Base-by-base conservation (phyloP, 2,113 vertebrate genomes). In the Chaetura pelagica region DNA sequence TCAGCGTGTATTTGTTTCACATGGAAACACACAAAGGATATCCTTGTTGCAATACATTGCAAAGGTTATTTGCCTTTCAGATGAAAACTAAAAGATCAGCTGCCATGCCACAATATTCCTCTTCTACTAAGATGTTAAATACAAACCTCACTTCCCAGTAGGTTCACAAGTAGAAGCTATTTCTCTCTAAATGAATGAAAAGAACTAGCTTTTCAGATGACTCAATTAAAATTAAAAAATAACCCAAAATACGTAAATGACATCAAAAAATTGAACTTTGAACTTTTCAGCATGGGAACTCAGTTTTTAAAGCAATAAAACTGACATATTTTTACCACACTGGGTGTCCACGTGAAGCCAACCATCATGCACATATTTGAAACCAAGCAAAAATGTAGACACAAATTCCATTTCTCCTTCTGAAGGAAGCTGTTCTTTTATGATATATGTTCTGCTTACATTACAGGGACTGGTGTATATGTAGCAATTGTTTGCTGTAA, bases 351-450 rank as follows among this genome's bases (percentile, higher is more conserved):
- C 1, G 0, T 67, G 34, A 78, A 87, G 63, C 6, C 19, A 59
- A 15, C 30, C 49, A 7, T 57, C 46, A 30, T 8, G 9, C 0
- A 1, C 17, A 51, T 34, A 8, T 13, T 40, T 3, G 2, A 7
- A 4, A 10, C 38, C 3, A 9, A 26, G 15, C 6, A 30, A 12
- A 9, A 29, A 24, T 3, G 35, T 1, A 23, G 4, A 52, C 22
- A 73, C 5, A 42, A 86, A 73, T 66, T 73, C 38, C 0, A 4
- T 55, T 84, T 81, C 30, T 34, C 9, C 62, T 93, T 86, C 69
- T 74, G 12, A 12, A 23, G 51, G 52, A 81, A 72, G 8, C 3
- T 0, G 5, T 10, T 55, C 4, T 52, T 12, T 66, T 58, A 27
- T 15, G 7, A 48, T 59, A 5, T 29, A 24, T 62, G 3, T 58